A percentile compares a stretch with the other conserved stretches of the same genome.
Evolutionary conservation across 2,797 vertebrate genomes (phyloP).

Genomic region (Serranus cabrilla): DNA sequence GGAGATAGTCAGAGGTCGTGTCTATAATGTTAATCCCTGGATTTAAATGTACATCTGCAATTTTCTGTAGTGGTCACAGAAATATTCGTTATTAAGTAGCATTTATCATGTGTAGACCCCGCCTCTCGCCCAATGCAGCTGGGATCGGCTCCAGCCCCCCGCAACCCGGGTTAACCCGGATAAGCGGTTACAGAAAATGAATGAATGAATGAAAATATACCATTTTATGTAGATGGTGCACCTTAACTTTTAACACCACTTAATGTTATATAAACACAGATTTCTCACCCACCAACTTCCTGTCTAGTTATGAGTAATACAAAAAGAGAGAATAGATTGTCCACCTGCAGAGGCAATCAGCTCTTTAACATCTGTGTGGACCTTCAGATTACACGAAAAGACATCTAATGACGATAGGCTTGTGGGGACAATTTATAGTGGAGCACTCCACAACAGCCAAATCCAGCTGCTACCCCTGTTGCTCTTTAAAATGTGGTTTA

Average conservation of each 20-base stretch:
- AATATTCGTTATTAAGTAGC: too few relatives aligned
- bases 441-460: constrained; percentile 11
- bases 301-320: background rate
- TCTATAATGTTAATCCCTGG: too few relatives aligned
- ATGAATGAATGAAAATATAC: too few relatives aligned
- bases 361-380: background rate
- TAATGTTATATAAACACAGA: background rate
- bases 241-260: background rate
- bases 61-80: too few relatives aligned
- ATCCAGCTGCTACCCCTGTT: constrained; percentile 23
- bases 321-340: background rate
- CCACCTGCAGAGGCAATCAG: background rate
- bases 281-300: background rate
- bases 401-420: constrained; percentile 12
- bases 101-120: too few relatives aligned
- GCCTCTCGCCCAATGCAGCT: too few relatives aligned
- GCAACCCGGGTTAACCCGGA: too few relatives aligned
- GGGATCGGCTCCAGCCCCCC: too few relatives aligned
- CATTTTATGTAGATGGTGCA: background rate
- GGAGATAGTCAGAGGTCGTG: too few relatives aligned
- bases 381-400: background rate
- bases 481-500: constrained; percentile 43
- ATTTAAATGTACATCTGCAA: too few relatives aligned
- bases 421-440: constrained; percentile 10
- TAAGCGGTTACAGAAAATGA: too few relatives aligned